Evolutionary conservation across 1,140 invertebrate genomes (phyloP), one percentile per base, ranked within the genome.

Genomic region (Batillaria attramentaria): DNA sequence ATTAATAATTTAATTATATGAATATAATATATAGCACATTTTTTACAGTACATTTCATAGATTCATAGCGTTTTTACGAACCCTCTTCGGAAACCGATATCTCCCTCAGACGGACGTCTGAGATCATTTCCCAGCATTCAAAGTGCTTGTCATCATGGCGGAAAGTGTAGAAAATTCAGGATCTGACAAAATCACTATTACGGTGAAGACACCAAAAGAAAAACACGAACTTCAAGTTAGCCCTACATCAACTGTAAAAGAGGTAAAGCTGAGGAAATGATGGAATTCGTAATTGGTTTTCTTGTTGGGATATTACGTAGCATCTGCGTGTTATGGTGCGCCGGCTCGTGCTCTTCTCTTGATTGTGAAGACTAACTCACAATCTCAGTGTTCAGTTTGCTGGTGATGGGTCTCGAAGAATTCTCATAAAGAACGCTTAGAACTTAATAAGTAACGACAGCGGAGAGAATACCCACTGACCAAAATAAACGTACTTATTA

Each of bases 141-240:
- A 16, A 8, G 4, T 24, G 33, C 31, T 35, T 35, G 31, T 66
- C 75, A 80, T 70, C 79, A 90, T 90, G 89, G 89, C 90, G 84
- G 90, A 91, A 73, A 84, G 78, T 77, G 68, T 68, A 35, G 86
- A 88, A 82, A 84, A 73, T 81, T 83, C 81, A 72, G 84, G 84
- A 84, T 74, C 80, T n/a, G 82, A 82, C 60, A 87, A 85, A 82
- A 95, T 98, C 90, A 97, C 94, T 85, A 93, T 99, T 89, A 96
- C 95, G 87, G 95, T 99, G 77, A 98, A 98, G 95, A 98, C 97
- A 81, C 95, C 97, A 46, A 98, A 98, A 93, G 97, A 98, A 91
- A 97, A 96, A 91, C 95, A 98, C 91, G 94, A 93, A 84, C 93
- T 99, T 79, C 94, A 97, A 92, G 94, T 98, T 68, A 94, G 95